A percentile compares a stretch with the other conserved stretches of the same genome.
These are phyloP conservation scores for Gasteruption jaculator DNA, from an alignment of 2,888 invertebrate genomes.

Conservation along the genomic window DNA sequence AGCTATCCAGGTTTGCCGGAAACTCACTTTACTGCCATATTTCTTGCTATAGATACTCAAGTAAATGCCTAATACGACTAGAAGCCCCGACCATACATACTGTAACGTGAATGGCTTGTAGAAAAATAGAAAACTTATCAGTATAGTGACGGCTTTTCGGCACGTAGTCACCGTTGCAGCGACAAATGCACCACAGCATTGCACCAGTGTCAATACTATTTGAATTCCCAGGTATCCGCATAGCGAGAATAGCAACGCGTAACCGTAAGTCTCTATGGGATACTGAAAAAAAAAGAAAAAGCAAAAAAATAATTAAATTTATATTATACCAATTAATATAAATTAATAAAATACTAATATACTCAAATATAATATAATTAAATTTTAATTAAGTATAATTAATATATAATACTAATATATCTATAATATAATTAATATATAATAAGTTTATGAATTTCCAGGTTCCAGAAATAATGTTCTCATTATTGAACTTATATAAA, in stretches of 20 bases:
- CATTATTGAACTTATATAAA: too few relatives aligned
- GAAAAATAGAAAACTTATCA: slow-evolving; percentile 89
- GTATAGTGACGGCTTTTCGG: slow-evolving; percentile 86
- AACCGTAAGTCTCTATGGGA: slow-evolving; percentile 73
- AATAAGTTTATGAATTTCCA: too few relatives aligned
- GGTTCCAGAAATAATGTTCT: too few relatives aligned
- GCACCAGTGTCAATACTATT: slow-evolving; percentile 84
- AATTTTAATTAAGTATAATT: too few relatives aligned
- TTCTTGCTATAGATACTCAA: slow-evolving; percentile 85
- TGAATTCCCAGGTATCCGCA: slow-evolving; percentile 92
- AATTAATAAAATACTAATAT: slow-evolving; percentile 3
- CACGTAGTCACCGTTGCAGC: slow-evolving; percentile 92
- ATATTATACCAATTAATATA: slow-evolving; percentile 4
- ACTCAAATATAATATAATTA: slow-evolving; percentile 5
- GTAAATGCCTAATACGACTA: slow-evolving; percentile 88
- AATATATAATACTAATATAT: too few relatives aligned
- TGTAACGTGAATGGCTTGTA: slow-evolving; percentile 90
- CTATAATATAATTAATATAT: too few relatives aligned
- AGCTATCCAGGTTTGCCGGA: slow-evolving; percentile 23
- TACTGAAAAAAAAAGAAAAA: slow-evolving; percentile 56
- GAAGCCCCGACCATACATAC: slow-evolving; percentile 85
- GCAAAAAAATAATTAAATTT: slow-evolving; percentile 19
- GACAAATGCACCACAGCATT: slow-evolving; percentile 84
- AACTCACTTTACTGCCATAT: slow-evolving; percentile 17
- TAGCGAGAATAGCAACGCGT: slow-evolving; percentile 79